These are phyloP conservation scores for Fragum whitleyi DNA, from an alignment of 2,888 invertebrate species.

Conservation along the genomic window DNA sequence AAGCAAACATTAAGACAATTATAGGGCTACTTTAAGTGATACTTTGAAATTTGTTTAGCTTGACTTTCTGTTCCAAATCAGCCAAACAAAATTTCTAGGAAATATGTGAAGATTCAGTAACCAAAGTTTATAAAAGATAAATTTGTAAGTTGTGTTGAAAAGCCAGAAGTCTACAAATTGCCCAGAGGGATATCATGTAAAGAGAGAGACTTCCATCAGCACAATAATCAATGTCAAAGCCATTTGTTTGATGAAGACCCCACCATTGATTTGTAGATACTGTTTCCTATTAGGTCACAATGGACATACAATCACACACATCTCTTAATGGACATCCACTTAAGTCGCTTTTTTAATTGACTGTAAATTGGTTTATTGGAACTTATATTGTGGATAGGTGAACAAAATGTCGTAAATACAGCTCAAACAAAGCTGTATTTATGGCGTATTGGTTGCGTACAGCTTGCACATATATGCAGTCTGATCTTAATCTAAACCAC, in stretches of 20 bases:
- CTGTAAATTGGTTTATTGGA: neutral
- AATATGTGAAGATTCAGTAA: no score
- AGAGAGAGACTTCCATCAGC: neutral
- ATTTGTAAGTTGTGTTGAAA: neutral
- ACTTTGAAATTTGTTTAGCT: no score
- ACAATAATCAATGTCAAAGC: conserved; percentile 29
- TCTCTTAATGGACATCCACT: neutral
- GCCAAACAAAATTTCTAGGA: no score
- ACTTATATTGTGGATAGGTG: neutral
- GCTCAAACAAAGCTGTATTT: no score
- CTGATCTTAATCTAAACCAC: no score
- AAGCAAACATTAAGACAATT: no score
- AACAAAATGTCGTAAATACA: no score
- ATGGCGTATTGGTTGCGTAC: no score
- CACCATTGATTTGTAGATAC: conserved; percentile 24
- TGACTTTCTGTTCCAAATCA: no score
- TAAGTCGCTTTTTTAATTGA: neutral
- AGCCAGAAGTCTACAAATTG: neutral
- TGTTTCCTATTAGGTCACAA: conserved; percentile 23
- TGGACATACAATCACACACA: conserved; percentile 3
- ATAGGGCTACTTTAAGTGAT: no score
- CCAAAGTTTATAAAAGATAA: neutral
- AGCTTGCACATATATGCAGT: no score
- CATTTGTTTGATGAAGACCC: conserved; percentile 26
- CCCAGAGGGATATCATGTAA: neutral